Base-by-base conservation (phyloP, 2,888 invertebrate genomes). In the Microplitis manilae region DNA sequence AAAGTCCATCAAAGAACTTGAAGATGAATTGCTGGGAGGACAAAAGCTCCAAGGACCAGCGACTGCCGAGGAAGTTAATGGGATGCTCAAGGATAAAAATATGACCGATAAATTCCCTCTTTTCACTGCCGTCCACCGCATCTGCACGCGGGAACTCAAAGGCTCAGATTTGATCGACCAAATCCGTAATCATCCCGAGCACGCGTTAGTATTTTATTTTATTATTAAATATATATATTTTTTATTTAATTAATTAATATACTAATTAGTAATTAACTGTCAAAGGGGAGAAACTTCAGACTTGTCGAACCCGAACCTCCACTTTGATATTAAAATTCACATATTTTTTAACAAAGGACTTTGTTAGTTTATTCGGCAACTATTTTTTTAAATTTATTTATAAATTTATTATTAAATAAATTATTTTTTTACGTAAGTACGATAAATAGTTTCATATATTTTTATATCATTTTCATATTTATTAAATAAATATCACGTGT, bases 1-100 rank as follows among this genome's bases (percentile, higher is more conserved):
- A 83, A 93, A 94, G 92, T 93, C 96, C 0, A 96, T 99, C 85
- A 95, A 95, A 87, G 94, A 96, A 86, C 91, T 99, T 70, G 99
- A 99, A 90, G 94, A 94, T 80, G 98, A 99, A 90, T 93, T 99
- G 94, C 91, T 99, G 72, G 97, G 98, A 89, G 99, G 99, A 2
- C 99, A 99, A 91, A 98, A 98, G 88, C 92, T 99, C 73, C 99
- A 99, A 90, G 99, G 99, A 2, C 99, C 99, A 7, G 96, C 96
- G 87, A 99, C 99, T 9, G 99, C 99, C 5, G 96, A 96, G 85
- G 99, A 99, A 91, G 98, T 99, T 39, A 95, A 97, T 90, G 94
- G 94, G 84, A 98, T 99, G 97, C 92, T 99, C 79, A 95, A 96
- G 87, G 93, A 93, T 85, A 96, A 95, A 90, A 93, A 93, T 81